Base-by-base conservation (phyloP, 2,113 vertebrate species). In the Hippocampus abdominalis region DNA sequence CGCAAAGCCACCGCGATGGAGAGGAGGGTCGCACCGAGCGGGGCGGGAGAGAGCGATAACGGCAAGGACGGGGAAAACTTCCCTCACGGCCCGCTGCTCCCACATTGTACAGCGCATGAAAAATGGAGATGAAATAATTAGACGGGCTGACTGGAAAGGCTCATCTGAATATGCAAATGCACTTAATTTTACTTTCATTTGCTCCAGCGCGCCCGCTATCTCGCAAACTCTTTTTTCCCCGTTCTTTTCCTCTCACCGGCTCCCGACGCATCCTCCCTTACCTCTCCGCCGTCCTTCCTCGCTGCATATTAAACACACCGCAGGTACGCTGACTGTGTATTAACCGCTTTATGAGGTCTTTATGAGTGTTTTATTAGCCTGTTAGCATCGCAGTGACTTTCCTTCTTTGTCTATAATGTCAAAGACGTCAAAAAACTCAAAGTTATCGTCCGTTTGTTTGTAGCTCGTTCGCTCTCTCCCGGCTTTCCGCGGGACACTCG, bases 121-220 rank as follows among this genome's bases (percentile, higher is more conserved):
- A 87, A 88, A 91, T 87, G 84, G 86, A 92, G 89, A 91, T 91
- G 89, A 91, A 91, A 92, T 91, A 91, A 92, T 93, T 92, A 92
- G 88, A 90, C 87, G 80, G 89, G 83, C 89, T 86, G 88, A 88
- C 86, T 91, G 79, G 86, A 88, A 87, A 88, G 82, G 76, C 89
- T 92, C 87, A 90, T 89, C 90, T 90, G 91, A 92, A 93, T 92
- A 93, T 93, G 91, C 90, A 92, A 93, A 92, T 92, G 85, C 84
- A 77, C 88, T 90, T 92, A 89, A 92, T 92, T 92, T 91, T 84
- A 81, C 89, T 92, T 91, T 91, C 89, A 92, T 92, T 92, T 90
- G 90, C 89, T 91, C 87, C 81, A 87, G 76, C 88, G 89, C 84
- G 72, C 76, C 48, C 32, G 36, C 72, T 72, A 70, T 64, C 51